Evolutionary conservation across 2,797 vertebrate species (phyloP).

Genomic region (Ceryle rudis): DNA sequence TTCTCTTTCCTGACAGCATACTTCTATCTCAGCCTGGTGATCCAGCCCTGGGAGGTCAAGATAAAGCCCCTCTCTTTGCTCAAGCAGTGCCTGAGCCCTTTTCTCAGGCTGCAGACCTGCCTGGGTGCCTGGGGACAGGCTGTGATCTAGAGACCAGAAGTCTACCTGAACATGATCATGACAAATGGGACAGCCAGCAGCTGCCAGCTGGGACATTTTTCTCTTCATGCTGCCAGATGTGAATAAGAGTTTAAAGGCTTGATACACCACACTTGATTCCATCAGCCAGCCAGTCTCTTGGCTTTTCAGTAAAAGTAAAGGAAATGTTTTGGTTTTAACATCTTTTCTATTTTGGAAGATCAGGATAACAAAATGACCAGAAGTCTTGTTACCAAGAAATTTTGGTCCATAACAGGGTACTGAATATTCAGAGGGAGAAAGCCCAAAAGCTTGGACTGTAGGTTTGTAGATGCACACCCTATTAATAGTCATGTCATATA

Average conservation of each 20-base stretch:
- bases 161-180: background rate
- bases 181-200: background rate
- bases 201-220: background rate
- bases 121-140: background rate
- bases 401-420: background rate
- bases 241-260: background rate
- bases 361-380: background rate
- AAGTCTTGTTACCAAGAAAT: background rate
- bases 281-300: background rate
- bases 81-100: fast-evolving
- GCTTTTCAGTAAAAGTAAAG: background rate
- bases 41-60: background rate
- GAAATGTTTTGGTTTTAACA: background rate
- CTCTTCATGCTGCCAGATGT: background rate
- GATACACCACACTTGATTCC: background rate
- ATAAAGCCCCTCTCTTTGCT: background rate
- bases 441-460: background rate
- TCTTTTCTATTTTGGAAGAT: background rate
- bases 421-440: background rate
- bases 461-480: background rate
- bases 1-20: background rate
- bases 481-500: constrained; percentile 5
- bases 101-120: background rate
- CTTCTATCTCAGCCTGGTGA: background rate
- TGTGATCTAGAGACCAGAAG: background rate